A percentile compares a stretch with the other conserved stretches of the same genome.
These are phyloP conservation scores for Pagetopsis macropterus DNA, from an alignment of 2,797 vertebrate species.

Conservation along the genomic window DNA sequence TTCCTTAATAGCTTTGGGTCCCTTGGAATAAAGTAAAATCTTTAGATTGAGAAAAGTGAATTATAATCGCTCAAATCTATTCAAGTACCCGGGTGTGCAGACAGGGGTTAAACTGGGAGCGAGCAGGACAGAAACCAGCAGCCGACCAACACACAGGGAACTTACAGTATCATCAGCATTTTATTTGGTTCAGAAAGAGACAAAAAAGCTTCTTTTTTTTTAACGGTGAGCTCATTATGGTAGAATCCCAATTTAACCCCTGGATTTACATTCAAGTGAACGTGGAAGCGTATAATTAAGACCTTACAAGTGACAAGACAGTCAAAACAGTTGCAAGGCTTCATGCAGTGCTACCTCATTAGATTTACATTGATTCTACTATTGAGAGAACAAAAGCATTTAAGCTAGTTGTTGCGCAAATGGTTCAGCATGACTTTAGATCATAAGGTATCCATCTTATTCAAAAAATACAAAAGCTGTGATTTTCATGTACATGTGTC, in stretches of 20 bases:
- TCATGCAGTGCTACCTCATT: constrained; percentile 80
- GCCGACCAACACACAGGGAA: constrained; percentile 68
- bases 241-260: constrained; percentile 77
- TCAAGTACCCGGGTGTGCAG: constrained; percentile 55
- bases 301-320: constrained; percentile 69
- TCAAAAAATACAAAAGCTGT: constrained; percentile 61
- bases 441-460: constrained; percentile 37
- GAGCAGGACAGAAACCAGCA: constrained; percentile 66
- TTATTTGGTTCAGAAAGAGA: constrained; percentile 78
- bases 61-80: constrained; percentile 29
- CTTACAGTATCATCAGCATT: constrained; percentile 66
- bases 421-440: constrained; percentile 39
- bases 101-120: constrained; percentile 78
- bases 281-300: constrained; percentile 56
- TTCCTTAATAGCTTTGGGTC: constrained; percentile 1
- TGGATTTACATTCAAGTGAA: constrained; percentile 78
- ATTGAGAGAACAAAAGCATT: constrained; percentile 53
- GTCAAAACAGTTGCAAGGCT: constrained; percentile 71
- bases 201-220: constrained; percentile 49
- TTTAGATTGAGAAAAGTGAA: constrained; percentile 1
- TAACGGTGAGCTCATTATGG: constrained; percentile 20
- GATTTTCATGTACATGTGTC: constrained; percentile 59
- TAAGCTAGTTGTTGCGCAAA: constrained; percentile 40
- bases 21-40: constrained; percentile 2
- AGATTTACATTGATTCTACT: constrained; percentile 70